Conservation (phyloP, 2,797 vertebrate species). For the Pampus argenteus region DNA sequence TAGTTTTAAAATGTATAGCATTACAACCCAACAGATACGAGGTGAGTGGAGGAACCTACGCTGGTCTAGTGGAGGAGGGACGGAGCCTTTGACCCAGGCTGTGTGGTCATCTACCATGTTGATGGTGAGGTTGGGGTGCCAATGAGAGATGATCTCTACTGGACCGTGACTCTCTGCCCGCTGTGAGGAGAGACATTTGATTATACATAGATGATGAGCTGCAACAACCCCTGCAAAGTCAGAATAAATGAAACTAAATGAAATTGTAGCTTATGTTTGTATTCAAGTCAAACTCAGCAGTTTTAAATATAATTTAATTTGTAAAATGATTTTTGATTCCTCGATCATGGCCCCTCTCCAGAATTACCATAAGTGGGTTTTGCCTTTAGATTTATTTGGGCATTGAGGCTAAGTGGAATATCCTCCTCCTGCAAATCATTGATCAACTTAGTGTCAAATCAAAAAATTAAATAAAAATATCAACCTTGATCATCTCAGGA, state of each 20-base stretch:
- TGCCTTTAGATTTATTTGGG: not conserved
- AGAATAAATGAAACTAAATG: not conserved
- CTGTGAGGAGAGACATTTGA: slow-evolving; percentile 73
- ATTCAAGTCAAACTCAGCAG: not conserved
- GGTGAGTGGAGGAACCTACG: slow-evolving; percentile 81
- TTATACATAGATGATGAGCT: not conserved
- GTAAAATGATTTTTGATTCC: not conserved
- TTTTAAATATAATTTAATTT: not conserved
- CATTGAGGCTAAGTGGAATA: not conserved
- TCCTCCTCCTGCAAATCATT: not conserved
- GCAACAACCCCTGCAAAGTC: too few relatives aligned
- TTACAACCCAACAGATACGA: not conserved
- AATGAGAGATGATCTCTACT: slow-evolving; percentile 96
- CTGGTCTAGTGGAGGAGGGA: slow-evolving; percentile 95
- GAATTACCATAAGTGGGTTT: not conserved
- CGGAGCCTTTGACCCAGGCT: slow-evolving; percentile 96
- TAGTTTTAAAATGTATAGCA: not conserved
- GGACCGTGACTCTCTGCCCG: slow-evolving; percentile 95
- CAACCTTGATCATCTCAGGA: slow-evolving; percentile 83
- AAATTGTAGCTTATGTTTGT: too few relatives aligned
- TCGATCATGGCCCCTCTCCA: not conserved
- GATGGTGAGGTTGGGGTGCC: slow-evolving; percentile 98
- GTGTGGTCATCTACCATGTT: slow-evolving; percentile 99
- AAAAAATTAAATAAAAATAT: not conserved
- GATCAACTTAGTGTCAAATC: not conserved